Base-by-base conservation (phyloP, 2,888 invertebrate species). In the Pinctada fucata region DNA sequence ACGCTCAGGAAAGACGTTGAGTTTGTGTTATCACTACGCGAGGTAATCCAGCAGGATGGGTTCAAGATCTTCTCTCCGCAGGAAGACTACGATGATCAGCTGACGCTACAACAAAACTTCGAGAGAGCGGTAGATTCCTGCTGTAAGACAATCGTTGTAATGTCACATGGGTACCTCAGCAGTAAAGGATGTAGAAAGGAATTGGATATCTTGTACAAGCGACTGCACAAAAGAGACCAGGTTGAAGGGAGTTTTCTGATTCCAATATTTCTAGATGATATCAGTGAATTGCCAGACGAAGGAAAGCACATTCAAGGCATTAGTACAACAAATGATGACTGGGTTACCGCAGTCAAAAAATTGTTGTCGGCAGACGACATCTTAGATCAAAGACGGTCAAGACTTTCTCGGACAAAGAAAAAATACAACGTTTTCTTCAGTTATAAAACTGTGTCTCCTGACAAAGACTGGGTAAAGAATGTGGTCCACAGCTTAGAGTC, bases 391-490 rank as follows among this genome's bases (percentile, higher is more conserved):
- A 8, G 52, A 72, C 13, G 48, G 47, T n/a, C 10, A 5, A 13
- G 52, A 5, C 16, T n/a, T 31, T n/a, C 72, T 47, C 65, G 58
- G 3, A 52, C 58, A 10, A 67, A 69, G 8, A 75, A 74, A 70
- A n/a, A 47, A 4, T 78, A 69, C 50, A 65, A 70, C 2, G 79
- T 75, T 10, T 79, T 75, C 71, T 79, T 79, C 58, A 47, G 73
- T 8, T 79, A 79, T 58, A 64, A 65, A 65, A 79, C 79, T 6
- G 52, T 51, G 0, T 16, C 13, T 1, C 69, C 67, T 31, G 79
- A 79, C 50, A 79, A 75, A 73, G 75, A 79, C n/a, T 71, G 74
- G 75, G 79, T 79, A 3, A 51, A 66, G 10, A 58, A 75, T 5
- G 52, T 75, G 1, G 71, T 75, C 3, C 45, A 71, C 3, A 66